Conservation (phyloP, 2,888 invertebrate species). For the Archips xylosteana region DNA sequence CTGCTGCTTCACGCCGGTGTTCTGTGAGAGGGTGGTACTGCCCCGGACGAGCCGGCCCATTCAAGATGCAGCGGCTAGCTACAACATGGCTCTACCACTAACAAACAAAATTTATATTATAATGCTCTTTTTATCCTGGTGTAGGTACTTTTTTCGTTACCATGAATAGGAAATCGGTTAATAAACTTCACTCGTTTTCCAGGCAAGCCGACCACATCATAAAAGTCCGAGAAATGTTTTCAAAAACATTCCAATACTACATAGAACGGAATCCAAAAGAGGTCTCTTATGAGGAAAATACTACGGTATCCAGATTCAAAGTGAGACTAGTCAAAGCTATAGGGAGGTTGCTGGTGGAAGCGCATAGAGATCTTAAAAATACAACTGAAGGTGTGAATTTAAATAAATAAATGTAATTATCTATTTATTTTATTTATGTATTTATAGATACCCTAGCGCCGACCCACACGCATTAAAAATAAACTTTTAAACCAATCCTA, state of each 20-base stretch:
- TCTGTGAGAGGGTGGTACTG: too few relatives aligned
- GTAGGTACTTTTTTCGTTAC: too few relatives aligned
- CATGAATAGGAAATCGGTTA: too few relatives aligned
- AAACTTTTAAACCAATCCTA: too few relatives aligned
- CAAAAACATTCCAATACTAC: slow-evolving; percentile 78
- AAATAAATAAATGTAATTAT: slow-evolving; percentile 22
- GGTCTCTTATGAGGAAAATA: slow-evolving; percentile 60
- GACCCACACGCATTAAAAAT: too few relatives aligned
- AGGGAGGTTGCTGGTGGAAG: slow-evolving; percentile 68
- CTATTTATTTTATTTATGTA: neutral
- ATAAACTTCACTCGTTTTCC: slow-evolving; percentile 53
- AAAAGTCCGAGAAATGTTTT: slow-evolving; percentile 76
- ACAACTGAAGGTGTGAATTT: neutral
- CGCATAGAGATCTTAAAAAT: slow-evolving; percentile 51
- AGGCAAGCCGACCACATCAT: slow-evolving; percentile 82
- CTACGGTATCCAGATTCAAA: slow-evolving; percentile 61
- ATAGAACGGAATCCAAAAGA: slow-evolving; percentile 69
- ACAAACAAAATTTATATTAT: too few relatives aligned
- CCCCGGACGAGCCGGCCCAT: too few relatives aligned
- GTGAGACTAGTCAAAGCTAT: slow-evolving; percentile 65
- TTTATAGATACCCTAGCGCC: too few relatives aligned
- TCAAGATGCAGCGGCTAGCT: too few relatives aligned
- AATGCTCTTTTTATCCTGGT: too few relatives aligned
- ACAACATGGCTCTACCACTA: too few relatives aligned
- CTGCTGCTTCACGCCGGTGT: too few relatives aligned